Percentiles rank a stretch among this genome's conserved stretches.
Conservation (phyloP, 2,113 vertebrate species). For the Himantopus leucocephalus region DNA sequence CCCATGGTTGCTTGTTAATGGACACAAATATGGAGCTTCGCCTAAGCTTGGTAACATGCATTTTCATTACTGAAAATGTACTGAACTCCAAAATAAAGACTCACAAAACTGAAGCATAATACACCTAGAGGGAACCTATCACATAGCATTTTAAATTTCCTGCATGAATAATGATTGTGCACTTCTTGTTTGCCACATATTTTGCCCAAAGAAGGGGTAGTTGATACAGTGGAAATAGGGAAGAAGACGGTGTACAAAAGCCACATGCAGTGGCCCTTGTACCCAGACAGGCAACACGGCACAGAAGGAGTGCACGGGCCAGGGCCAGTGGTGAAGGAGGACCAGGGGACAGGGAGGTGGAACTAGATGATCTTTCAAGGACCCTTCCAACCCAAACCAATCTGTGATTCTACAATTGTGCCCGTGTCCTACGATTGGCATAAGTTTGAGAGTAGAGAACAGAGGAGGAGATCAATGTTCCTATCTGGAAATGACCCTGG, state of each 20-base stretch:
- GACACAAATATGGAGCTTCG: background rate
- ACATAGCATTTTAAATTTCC: background rate
- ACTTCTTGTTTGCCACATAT: background rate
- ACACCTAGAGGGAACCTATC: background rate
- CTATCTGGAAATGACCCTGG: background rate
- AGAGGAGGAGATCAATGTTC: background rate
- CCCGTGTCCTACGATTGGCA: fast-evolving
- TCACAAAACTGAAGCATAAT: background rate
- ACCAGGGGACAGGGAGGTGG: background rate
- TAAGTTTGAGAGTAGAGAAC: background rate
- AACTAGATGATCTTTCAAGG: background rate
- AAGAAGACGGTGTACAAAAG: background rate
- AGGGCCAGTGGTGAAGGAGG: background rate
- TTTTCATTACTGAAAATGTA: background rate
- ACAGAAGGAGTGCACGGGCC: fast-evolving
- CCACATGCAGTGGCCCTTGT: background rate
- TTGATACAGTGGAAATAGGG: background rate
- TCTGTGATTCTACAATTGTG: background rate
- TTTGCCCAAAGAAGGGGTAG: background rate
- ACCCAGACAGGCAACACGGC: fast-evolving
- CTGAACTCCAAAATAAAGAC: background rate
- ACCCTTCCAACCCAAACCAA: background rate
- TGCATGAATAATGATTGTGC: background rate
- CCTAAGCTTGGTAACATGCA: background rate
- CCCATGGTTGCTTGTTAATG: background rate